A percentile compares a stretch with the other conserved stretches of the same genome.
Conservation (phyloP, 2,113 vertebrate species). For the Corynorhinus townsendii region DNA sequence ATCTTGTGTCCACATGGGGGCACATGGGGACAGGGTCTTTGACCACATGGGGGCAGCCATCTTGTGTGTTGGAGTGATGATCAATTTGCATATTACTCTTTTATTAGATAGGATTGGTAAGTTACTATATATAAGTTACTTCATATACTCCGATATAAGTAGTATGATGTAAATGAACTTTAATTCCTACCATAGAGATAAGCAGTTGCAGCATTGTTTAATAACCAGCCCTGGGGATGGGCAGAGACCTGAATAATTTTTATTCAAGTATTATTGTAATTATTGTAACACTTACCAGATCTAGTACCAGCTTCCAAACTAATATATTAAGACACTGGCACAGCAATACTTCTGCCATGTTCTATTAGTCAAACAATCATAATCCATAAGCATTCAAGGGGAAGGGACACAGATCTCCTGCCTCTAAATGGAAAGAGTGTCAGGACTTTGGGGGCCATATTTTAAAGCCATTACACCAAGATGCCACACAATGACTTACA, state of each 20-base stretch:
- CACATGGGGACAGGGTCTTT: no score
- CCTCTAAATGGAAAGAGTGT: not conserved
- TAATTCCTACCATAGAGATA: not conserved
- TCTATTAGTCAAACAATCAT: not conserved
- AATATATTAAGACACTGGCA: not conserved
- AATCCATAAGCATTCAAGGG: not conserved
- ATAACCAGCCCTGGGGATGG: not conserved
- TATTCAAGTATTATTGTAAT: not conserved
- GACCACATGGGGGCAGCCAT: no score
- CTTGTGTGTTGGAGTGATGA: no score
- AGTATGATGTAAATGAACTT: not conserved
- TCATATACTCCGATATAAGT: not conserved
- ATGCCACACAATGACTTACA: not conserved
- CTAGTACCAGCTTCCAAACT: not conserved
- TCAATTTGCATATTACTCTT: no score
- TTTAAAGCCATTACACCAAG: not conserved
- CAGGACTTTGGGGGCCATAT: not conserved
- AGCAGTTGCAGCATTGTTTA: not conserved
- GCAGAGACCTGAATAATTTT: not conserved
- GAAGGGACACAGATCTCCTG: not conserved
- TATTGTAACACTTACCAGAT: not conserved
- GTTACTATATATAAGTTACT: not conserved
- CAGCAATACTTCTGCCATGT: not conserved
- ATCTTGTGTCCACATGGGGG: no score
- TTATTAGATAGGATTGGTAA: no score